These are phyloP conservation scores for Agrotis puta DNA, from an alignment of 2,888 invertebrate species.

Conservation along the genomic window DNA sequence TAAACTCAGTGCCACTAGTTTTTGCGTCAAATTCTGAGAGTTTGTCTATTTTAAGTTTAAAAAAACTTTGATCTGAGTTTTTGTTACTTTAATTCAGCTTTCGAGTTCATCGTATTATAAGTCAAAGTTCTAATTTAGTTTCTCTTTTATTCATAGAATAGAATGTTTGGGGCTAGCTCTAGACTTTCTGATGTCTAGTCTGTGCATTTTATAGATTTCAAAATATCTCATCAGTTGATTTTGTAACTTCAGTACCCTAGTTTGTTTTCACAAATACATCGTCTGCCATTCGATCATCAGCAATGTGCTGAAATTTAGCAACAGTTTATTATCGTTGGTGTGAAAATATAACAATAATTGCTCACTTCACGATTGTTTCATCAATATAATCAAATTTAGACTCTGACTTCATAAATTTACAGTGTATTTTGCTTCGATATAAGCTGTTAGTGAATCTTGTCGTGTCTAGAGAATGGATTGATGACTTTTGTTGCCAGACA, in stretches of 20 bases:
- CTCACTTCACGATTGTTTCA: slow-evolving; percentile 25
- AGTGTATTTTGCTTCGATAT: slow-evolving; percentile 32
- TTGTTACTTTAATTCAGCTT: slow-evolving; percentile 33
- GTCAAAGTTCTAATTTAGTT: not conserved
- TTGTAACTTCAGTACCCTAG: not conserved
- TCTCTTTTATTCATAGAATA: not conserved
- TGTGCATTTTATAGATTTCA: no score
- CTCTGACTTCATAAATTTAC: slow-evolving; percentile 9
- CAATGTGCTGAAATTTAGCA: slow-evolving; percentile 31
- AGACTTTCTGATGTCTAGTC: no score
- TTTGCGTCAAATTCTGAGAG: not conserved
- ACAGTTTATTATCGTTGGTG: slow-evolving; percentile 28
- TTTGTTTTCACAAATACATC: not conserved
- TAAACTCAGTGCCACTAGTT: slow-evolving; percentile 14
- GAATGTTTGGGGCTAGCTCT: not conserved
- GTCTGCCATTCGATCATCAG: not conserved
- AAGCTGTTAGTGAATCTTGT: slow-evolving; percentile 50
- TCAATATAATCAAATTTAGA: slow-evolving; percentile 19
- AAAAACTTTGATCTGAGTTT: slow-evolving; percentile 18
- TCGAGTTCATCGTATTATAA: not conserved
- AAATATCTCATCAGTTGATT: not conserved
- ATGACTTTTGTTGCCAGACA: slow-evolving; percentile 51
- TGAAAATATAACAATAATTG: slow-evolving; percentile 47
- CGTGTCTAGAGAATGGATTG: slow-evolving; percentile 53
- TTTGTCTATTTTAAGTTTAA: slow-evolving; percentile 7